These are phyloP conservation scores for Etheostoma nigrum DNA, from an alignment of 2,797 vertebrate genomes.

Conservation along the genomic window DNA sequence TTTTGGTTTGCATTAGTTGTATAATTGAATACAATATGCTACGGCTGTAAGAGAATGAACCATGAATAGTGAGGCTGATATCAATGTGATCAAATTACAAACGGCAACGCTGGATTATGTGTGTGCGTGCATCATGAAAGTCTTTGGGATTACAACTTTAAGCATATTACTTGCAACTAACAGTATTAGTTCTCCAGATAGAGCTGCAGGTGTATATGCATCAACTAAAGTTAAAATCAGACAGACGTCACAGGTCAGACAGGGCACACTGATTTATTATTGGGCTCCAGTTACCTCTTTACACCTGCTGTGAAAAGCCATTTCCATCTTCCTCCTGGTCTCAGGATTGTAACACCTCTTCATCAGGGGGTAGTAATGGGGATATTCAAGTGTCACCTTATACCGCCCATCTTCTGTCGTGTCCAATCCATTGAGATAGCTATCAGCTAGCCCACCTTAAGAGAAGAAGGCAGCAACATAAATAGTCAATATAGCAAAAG, in stretches of 20 bases:
- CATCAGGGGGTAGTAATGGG: conserved; percentile 95
- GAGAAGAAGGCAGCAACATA: background rate
- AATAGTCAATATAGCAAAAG: background rate
- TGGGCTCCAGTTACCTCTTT: conserved; percentile 87
- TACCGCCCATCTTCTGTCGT: conserved; percentile 84
- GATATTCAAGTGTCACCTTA: conserved; percentile 93
- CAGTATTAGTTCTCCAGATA: background rate
- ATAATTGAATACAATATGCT: background rate
- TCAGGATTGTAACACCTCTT: conserved; percentile 93
- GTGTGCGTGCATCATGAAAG: background rate
- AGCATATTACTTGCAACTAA: background rate
- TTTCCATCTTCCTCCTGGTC: conserved; percentile 93
- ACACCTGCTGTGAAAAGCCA: conserved; percentile 93
- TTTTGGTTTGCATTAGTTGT: background rate
- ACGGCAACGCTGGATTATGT: background rate
- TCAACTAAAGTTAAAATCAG: background rate
- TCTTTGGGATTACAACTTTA: background rate
- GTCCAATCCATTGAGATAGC: conserved; percentile 91
- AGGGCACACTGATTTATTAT: background rate
- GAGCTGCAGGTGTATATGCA: background rate
- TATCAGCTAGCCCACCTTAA: conserved; percentile 90
- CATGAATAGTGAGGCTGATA: background rate
- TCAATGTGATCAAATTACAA: conserved; percentile 1
- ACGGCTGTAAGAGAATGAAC: background rate
- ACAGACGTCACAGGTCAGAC: background rate